Evolutionary conservation across 2,113 vertebrate species (phyloP), one percentile per base, ranked within the genome.

Genomic region (Hiodon alosoides): DNA sequence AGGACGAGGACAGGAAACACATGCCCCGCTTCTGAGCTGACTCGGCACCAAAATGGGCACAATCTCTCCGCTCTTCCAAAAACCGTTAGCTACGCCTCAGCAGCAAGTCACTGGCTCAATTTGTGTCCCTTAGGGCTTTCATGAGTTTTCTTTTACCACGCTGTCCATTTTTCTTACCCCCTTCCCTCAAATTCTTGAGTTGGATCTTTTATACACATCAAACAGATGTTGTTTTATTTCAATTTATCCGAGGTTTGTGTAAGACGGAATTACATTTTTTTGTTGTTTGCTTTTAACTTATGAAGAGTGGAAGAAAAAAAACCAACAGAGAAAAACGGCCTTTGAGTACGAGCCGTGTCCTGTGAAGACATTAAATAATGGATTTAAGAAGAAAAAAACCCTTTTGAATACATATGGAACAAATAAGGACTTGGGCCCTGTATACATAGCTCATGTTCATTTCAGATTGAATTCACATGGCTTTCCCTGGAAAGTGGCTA

Each of bases 341-440:
- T 69, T 17, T 2, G 17, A 76, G 82, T 83, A 59, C 55, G 65
- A 13, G 71, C 70, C 60, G n/a, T 67, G 70, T 77, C 77, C 72
- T 82, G 76, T 70, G 79, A 81, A 76, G 67, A 78, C 77, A 80
- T 83, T 80, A 83, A 83, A 85, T 85, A 88, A 86, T 82, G 81
- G 79, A 86, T 61, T 72, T 50, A 78, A 83, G 74, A 78, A n/a
- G 8, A 76, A 54, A 85, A 85, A 88, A 88, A 86, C 85, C 86
- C 87, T 81, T 85, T 79, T 69, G 78, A 71, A 83, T 73, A 71
- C 91, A 90, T 89, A 88, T 91, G 90, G 90, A 90, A 91, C 87
- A 83, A 86, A 90, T 91, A 88, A 89, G 72, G 74, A 76, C 16
- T 72, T 59, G 66, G 74, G 83, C 76, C 84, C 85, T 82, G 82